A percentile compares a stretch with the other conserved stretches of the same genome.
Evolutionary conservation across 2,113 vertebrate species (phyloP).

Genomic region (Melanerpes aurifrons): DNA sequence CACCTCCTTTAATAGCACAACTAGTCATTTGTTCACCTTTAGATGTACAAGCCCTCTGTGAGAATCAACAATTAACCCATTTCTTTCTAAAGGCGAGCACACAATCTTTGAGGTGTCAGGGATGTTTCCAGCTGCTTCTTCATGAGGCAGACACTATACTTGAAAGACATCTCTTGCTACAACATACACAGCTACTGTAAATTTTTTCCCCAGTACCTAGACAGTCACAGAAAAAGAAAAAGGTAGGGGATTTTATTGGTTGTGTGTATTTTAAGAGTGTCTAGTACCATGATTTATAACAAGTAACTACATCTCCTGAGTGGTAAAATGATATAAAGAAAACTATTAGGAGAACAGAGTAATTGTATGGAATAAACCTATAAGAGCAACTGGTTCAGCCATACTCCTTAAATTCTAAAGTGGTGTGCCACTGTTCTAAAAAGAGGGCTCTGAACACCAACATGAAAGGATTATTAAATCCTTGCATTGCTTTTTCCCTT

Average conservation of each 20-base stretch:
- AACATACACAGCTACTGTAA: neutral
- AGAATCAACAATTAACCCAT: neutral
- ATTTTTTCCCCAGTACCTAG: neutral
- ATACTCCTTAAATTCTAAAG: neutral
- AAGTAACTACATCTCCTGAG: neutral
- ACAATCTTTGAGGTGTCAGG: rapidly evolving
- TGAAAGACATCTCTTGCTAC: neutral
- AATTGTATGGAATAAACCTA: neutral
- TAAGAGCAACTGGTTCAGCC: neutral
- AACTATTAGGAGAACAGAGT: neutral
- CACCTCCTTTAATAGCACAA: neutral
- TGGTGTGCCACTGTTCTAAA: neutral
- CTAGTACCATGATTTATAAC: neutral
- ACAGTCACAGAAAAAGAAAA: neutral
- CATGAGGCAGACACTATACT: neutral
- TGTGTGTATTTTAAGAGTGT: neutral
- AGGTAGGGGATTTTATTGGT: rapidly evolving
- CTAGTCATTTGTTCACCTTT: neutral
- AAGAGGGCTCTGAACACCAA: neutral
- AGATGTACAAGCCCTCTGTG: neutral
- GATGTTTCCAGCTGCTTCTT: neutral
- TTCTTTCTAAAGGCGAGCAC: neutral
- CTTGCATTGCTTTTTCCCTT: neutral
- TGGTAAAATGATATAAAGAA: neutral
- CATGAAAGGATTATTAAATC: neutral